These are phyloP conservation scores for Sinella curviseta DNA, from an alignment of 1,140 invertebrate genomes.

Conservation along the genomic window DNA sequence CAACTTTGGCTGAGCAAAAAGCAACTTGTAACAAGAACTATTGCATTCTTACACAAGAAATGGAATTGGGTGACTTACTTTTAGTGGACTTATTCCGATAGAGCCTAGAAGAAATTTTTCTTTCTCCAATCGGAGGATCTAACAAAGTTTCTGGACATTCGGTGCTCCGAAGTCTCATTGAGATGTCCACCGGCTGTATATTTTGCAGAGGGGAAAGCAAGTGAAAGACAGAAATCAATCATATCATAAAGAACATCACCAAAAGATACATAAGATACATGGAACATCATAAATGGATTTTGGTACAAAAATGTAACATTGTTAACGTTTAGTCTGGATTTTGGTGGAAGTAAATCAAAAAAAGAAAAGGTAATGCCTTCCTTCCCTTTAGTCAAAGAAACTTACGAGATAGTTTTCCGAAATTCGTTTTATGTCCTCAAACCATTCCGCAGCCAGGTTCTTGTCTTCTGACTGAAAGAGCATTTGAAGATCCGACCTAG, in stretches of 20 bases:
- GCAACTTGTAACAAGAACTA: conserved; percentile 1
- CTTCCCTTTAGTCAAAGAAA: background rate
- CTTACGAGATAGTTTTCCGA: conserved; percentile 53
- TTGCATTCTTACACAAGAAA: background rate
- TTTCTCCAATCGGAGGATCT: conserved; percentile 37
- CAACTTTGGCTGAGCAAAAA: conserved; percentile 16
- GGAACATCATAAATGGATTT: background rate
- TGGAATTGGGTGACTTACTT: conserved; percentile 43
- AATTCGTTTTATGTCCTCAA: conserved; percentile 58
- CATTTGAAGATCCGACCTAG: conserved; percentile 59
- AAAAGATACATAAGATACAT: background rate
- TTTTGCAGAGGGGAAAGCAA: background rate
- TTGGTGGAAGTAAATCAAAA: background rate
- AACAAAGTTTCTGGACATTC: conserved; percentile 43
- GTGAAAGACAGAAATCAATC: conserved; percentile 5
- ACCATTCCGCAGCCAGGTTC: conserved; percentile 59
- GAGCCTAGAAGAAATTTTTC: conserved; percentile 48
- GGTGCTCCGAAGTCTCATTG: conserved; percentile 42
- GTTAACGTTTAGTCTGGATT: background rate
- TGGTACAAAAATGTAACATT: background rate
- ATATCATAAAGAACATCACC: background rate
- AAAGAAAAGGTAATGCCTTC: background rate
- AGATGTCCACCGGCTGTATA: conserved; percentile 36
- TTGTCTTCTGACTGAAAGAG: conserved; percentile 62
- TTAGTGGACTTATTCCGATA: conserved; percentile 53